Evolutionary conservation across 2,888 invertebrate genomes (phyloP), one percentile per base, ranked within the genome.

Genomic region (Drosophila falleni): DNA sequence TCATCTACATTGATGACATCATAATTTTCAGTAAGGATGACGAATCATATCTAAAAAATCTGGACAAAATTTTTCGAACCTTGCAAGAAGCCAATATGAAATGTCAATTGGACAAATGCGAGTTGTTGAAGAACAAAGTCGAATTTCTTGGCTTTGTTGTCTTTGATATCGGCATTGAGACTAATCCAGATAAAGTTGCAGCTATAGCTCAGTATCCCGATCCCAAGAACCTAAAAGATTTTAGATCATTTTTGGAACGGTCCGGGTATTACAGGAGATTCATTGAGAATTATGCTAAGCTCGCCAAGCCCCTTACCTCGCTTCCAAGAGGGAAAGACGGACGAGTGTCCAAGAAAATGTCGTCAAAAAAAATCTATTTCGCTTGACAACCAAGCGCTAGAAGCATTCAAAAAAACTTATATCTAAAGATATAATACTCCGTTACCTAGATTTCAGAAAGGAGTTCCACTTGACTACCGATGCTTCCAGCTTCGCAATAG

Each of bases 321-420:
- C 58, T 59, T 49, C 49, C 54, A 39, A 29, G 29, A 63, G 47
- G 41, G 37, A 31, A 50, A 37, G 62, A 63, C 15, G 54, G 47
- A 54, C 62, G 16, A 2, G 55, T 55, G 55, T 63, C 47, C 47
- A 63, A 63, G 41, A 49, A 15, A 33, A 23, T 37, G 31, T 55
- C 41, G 10, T 13, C 26, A 19, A 55, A 55, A 55, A n/a, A 63
- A 55, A 31, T 51, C 5, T 2, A 51, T n/a, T n/a, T n/a, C n/a
- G n/a, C n/a, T n/a, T n/a, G n/a, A n/a, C n/a, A n/a, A n/a, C n/a
- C n/a, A n/a, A n/a, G n/a, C n/a, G n/a, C n/a, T n/a, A n/a, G n/a
- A n/a, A n/a, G n/a, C n/a, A n/a, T n/a, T n/a, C n/a, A n/a, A n/a
- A n/a, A n/a, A n/a, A n/a, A n/a, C n/a, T n/a, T n/a, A n/a, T n/a